Base-by-base conservation (phyloP, 1,140 invertebrate species). In the Armadillidium nasatum region DNA sequence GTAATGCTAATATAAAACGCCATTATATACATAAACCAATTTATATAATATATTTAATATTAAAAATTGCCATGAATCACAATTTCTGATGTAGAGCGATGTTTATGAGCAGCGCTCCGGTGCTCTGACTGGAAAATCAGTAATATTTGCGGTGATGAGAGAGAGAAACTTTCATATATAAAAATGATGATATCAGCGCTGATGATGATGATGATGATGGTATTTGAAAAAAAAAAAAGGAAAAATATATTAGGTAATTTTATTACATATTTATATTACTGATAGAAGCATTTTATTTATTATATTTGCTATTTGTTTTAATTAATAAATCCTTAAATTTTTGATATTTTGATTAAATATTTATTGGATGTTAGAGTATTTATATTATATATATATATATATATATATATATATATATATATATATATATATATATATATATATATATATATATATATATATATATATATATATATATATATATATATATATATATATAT, bases 401-500 rank as follows among this genome's bases (percentile, higher is more conserved):
- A 60, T 60, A 60, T 60, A 60, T 60, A 60, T 60, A 60, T 60
- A 60, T 60, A 60, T 60, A 60, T 60, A 60, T 60, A 60, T 60
- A 4, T 60, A 60, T 60, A 60, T 60, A 60, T 60, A 60, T 60
- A 60, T 19, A 60, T 19, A 60, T 19, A 60, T 60, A 60, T 60
- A 50, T 60, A 60, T 60, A 60, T 60, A 60, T 60, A 60, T 60
- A 60, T 60, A 60, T 60, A 60, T 60, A 60, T 60, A 60, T 60
- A 60, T 60, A 60, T 60, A 60, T 60, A 60, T 60, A 60, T 60
- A 60, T 60, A 33, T 33, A 33, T 33, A 33, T 33, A 33, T 33
- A 33, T 33, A 33, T 33, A 33, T 33, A 33, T 33, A 33, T 33
- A 33, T 33, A 33, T n/a, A 33, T 33, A 33, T 33, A 33, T 33